Percentiles rank a stretch among this genome's conserved stretches.
phyloP scores from a whole-genome alignment of 2,797 vertebrate species.

The Lacerta viridis region DNA sequence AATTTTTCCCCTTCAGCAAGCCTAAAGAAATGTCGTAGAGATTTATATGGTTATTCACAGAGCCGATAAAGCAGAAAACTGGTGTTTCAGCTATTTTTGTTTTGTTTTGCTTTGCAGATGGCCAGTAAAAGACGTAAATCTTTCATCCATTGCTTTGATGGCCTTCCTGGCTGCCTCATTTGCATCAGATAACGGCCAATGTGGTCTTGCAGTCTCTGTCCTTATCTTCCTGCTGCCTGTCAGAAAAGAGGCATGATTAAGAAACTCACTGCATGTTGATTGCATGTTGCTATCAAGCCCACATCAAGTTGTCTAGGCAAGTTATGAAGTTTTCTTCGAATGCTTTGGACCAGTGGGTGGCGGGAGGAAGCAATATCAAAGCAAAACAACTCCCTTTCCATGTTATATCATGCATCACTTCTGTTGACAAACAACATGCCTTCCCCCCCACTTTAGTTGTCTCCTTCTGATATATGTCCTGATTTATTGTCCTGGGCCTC shows the following conservation, averaged over 20 bases:
- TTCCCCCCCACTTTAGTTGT: slow-evolving; percentile 55
- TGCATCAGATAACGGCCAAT: slow-evolving; percentile 35
- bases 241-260: slow-evolving; percentile 23
- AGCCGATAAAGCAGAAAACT: slow-evolving; percentile 85
- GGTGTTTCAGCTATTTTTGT: slow-evolving; percentile 81
- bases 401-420: slow-evolving; percentile 1
- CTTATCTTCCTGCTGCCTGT: slow-evolving; percentile 10
- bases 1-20: slow-evolving; percentile 83
- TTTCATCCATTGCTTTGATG: slow-evolving; percentile 47
- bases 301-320: neutral
- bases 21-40: slow-evolving; percentile 83
- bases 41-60: slow-evolving; percentile 86
- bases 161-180: slow-evolving; percentile 52
- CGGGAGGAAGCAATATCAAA: neutral
- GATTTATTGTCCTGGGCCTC: slow-evolving; percentile 44
- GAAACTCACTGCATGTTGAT: neutral
- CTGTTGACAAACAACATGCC: slow-evolving; percentile 30
- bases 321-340: slow-evolving; percentile 18
- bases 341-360: neutral
- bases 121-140: slow-evolving; percentile 81
- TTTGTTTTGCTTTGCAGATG: slow-evolving; percentile 85
- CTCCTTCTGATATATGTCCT: slow-evolving; percentile 35
- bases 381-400: slow-evolving; percentile 31
- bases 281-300: neutral
- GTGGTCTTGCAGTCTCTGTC: neutral